Base-by-base conservation (phyloP, 2,797 vertebrate species). In the Rhodeus uyekii region DNA sequence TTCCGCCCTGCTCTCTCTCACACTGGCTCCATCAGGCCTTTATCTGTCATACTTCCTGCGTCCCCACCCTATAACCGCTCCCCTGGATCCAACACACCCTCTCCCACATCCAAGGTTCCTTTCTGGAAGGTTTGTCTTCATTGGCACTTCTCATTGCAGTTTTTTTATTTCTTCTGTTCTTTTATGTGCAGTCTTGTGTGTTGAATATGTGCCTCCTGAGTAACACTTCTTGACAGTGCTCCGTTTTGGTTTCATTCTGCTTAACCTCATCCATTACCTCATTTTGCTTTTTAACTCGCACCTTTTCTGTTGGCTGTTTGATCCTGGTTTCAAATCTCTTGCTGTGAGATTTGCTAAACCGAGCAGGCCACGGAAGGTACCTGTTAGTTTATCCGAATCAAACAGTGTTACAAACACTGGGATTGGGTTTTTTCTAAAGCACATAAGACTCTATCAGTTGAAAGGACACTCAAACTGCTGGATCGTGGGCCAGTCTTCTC, bases 41-140 rank as follows among this genome's bases (percentile, higher is more conserved):
- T 97, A 95, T 95, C 94, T 94, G 93, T 95, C 94, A 95, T 94
- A 92, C 92, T 95, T 92, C 93, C 94, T 93, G 94, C 89, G 93
- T 96, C 96, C 96, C 95, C 94, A 96, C 95, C 93, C 95, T 96
- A 96, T 98, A 97, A 92, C 95, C 92, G 96, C 96, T 96, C 98
- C 96, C 94, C 97, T 88, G 97, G 98, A 96, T 97, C 96, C 94
- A 95, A 96, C 96, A 97, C 96, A 94, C 96, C 97, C 90, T 95
- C 94, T 93, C 97, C 97, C 96, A 97, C 97, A 96, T 98, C 97
- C 96, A 98, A 97, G 96, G 96, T 98, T 95, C 96, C 97, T 95
- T 95, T 96, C 94, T 99, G 97, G 97, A 99, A 99, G 98, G 98
- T 99, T 99, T 96, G 98, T 99, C 96, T 94, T 94, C 95, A 96